phyloP scores from a whole-genome alignment of 2,113 vertebrate species.

The Hipposideros armiger region DNA sequence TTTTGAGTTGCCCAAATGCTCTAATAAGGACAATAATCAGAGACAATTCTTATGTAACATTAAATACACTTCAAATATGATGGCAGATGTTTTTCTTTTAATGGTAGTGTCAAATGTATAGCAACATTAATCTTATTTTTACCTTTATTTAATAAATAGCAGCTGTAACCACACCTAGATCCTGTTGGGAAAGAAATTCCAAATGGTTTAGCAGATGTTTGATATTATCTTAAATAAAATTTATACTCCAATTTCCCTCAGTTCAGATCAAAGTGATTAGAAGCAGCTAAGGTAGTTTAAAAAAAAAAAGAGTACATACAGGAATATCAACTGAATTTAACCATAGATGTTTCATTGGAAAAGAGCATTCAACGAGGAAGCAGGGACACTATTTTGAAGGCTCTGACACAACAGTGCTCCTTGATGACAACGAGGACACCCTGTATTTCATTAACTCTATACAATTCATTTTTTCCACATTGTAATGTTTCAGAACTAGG shows the following conservation, averaged over 20 bases:
- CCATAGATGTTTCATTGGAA: neutral
- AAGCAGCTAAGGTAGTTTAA: conserved; percentile 10
- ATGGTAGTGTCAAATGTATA: neutral
- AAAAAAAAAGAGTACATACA: neutral
- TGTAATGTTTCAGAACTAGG: neutral
- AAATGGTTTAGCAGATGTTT: neutral
- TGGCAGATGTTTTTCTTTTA: neutral
- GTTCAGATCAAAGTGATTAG: conserved; percentile 30
- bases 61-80: neutral
- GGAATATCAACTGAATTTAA: neutral
- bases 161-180: neutral
- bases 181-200: conserved; percentile 29
- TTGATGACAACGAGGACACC: neutral
- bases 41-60: neutral
- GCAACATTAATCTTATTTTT: conserved; percentile 24
- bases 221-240: conserved; percentile 41
- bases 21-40: conserved; percentile 12
- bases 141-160: neutral
- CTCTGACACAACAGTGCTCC: neutral
- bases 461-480: neutral
- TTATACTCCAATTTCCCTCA: conserved; percentile 13
- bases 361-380: neutral
- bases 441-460: neutral
- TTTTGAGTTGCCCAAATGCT: neutral
- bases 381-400: neutral